Evolutionary conservation across 2,797 vertebrate species (phyloP).

Genomic region (Tapirus indicus): DNA sequence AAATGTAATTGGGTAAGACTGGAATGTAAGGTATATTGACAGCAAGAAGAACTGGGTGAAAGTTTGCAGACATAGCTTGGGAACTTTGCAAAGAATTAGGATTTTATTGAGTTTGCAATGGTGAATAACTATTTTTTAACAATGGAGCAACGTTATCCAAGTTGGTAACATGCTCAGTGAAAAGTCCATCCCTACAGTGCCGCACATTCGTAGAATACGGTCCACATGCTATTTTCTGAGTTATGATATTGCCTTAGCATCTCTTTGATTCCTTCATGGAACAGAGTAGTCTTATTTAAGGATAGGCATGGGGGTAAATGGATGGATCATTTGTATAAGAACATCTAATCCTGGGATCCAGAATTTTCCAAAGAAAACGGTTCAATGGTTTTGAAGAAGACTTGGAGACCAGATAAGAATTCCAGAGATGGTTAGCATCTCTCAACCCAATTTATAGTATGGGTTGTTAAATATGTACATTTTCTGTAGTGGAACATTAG

Average conservation of each 20-base stretch:
- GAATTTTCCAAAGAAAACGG: background rate
- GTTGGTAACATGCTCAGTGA: background rate
- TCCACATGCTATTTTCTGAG: background rate
- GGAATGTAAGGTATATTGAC: background rate
- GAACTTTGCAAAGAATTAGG: background rate
- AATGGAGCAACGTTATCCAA: background rate
- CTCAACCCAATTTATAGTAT: background rate
- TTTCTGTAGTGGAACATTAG: background rate
- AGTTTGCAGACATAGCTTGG: background rate
- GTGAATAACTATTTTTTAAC: background rate
- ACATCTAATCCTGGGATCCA: background rate
- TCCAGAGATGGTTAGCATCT: background rate
- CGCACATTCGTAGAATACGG: background rate
- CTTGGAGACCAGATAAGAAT: background rate
- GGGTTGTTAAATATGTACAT: background rate
- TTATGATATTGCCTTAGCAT: background rate
- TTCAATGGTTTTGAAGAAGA: background rate
- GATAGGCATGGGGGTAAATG: background rate
- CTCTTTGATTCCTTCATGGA: background rate
- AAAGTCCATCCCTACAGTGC: background rate
- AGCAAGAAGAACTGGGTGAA: background rate
- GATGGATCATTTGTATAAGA: background rate
- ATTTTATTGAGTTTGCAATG: background rate
- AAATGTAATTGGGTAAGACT: background rate
- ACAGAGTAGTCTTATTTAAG: background rate